phyloP scores from a whole-genome alignment of 2,888 invertebrate genomes.

The Campoletis raptor region DNA sequence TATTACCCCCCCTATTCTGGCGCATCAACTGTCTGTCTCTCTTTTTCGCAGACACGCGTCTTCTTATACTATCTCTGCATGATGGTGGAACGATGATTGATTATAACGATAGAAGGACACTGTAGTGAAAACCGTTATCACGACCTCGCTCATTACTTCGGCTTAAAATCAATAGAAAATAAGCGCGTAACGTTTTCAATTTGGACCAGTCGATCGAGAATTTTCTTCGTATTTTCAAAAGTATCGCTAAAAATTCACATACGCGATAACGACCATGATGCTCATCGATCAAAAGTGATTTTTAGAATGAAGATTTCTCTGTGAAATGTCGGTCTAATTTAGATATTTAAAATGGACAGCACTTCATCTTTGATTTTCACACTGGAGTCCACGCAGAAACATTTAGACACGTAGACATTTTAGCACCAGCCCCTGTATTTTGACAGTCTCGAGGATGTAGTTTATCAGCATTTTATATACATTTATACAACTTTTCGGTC shows the following conservation, averaged over 20 bases:
- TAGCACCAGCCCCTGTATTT: constrained; percentile 44
- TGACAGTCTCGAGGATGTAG: constrained; percentile 75
- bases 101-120: neutral
- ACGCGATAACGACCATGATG: too few relatives aligned
- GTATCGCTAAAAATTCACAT: neutral
- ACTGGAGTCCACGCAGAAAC: neutral
- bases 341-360: neutral
- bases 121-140: neutral
- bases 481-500: constrained; percentile 1
- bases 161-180: neutral
- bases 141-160: neutral
- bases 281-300: too few relatives aligned
- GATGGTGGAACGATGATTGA: neutral
- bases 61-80: neutral
- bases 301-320: too few relatives aligned
- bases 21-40: neutral
- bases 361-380: neutral
- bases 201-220: constrained; percentile 11
- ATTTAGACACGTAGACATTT: neutral
- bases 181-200: neutral
- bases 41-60: neutral
- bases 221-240: neutral
- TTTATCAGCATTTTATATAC: constrained; percentile 78
- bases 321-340: too few relatives aligned
- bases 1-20: neutral